Percentiles rank a stretch among this genome's conserved stretches.
These are phyloP conservation scores for Diadegma fenestrale DNA, from an alignment of 2,888 invertebrate species.

Conservation along the genomic window DNA sequence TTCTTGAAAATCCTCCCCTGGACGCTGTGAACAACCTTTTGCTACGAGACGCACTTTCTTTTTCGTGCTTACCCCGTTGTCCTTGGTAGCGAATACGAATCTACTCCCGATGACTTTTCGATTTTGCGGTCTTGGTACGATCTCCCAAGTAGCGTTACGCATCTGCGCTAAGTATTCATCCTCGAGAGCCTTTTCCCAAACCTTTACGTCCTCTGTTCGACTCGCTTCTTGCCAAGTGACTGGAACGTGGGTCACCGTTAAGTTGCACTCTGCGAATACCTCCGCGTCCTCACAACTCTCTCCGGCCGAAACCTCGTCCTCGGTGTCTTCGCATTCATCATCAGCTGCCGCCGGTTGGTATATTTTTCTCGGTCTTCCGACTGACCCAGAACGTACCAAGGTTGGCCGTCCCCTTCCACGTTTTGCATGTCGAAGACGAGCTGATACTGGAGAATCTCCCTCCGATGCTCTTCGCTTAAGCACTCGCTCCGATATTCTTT, in stretches of 20 bases:
- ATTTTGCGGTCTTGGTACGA: constrained; percentile 20
- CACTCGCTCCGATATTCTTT: neutral
- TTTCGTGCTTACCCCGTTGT: no score
- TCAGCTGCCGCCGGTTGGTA: neutral
- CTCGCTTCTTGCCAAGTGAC: constrained; percentile 41
- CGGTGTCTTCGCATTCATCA: neutral
- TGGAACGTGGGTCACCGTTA: constrained; percentile 20
- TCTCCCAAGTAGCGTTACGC: constrained; percentile 57
- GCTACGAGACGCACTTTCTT: no score
- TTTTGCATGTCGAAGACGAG: constrained; percentile 22
- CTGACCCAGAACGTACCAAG: constrained; percentile 48
- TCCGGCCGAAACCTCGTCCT: constrained; percentile 51
- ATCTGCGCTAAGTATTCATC: constrained; percentile 32
- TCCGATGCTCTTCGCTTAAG: constrained; percentile 36
- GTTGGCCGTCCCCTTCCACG: constrained; percentile 56
- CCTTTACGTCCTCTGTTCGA: no score
- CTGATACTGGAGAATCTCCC: constrained; percentile 3
- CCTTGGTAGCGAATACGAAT: no score
- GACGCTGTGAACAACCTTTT: no score
- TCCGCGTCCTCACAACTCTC: constrained; percentile 20
- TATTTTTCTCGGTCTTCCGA: constrained; percentile 52
- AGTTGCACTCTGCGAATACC: constrained; percentile 26
- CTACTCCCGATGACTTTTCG: constrained; percentile 54
- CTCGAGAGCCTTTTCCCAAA: neutral
- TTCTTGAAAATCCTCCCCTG: constrained; percentile 53